phyloP scores from a whole-genome alignment of 2,113 vertebrate genomes.

The Ctenodactylus gundi region DNA sequence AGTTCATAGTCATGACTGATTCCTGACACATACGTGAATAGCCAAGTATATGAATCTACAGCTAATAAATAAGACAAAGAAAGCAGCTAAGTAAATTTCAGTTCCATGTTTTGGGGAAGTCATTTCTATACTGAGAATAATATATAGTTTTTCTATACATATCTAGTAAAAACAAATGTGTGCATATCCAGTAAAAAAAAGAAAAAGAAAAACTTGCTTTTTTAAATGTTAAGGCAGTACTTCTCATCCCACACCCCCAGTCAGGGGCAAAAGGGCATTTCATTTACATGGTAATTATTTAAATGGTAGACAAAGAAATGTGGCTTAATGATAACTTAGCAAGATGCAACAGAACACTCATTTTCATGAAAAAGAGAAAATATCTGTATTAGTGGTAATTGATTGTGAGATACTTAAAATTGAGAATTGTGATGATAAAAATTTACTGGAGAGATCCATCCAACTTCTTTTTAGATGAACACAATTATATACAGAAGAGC shows the following conservation, averaged over 20 bases:
- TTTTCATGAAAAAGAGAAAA: constrained; percentile 8
- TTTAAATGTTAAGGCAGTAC: neutral
- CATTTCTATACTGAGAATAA: constrained; percentile 18
- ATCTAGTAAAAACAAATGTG: constrained; percentile 27
- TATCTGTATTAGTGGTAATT: constrained; percentile 36
- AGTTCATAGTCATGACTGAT: neutral
- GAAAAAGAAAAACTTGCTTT: neutral
- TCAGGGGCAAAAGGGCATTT: neutral
- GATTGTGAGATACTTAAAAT: constrained; percentile 33
- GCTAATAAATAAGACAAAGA: neutral
- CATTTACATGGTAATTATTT: constrained; percentile 21
- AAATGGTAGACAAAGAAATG: neutral
- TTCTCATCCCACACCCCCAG: neutral
- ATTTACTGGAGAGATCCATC: neutral
- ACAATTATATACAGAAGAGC: neutral
- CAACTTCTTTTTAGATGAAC: constrained; percentile 13
- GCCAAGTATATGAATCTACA: neutral
- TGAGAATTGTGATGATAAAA: constrained; percentile 35
- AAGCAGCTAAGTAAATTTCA: neutral
- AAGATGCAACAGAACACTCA: neutral
- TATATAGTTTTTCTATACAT: neutral
- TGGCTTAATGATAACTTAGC: constrained; percentile 23
- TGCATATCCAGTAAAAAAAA: constrained; percentile 22
- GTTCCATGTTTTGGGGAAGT: neutral
- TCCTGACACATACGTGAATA: neutral